Conservation (phyloP, 2,113 vertebrate genomes). For the Chiloscyllium plagiosum region DNA sequence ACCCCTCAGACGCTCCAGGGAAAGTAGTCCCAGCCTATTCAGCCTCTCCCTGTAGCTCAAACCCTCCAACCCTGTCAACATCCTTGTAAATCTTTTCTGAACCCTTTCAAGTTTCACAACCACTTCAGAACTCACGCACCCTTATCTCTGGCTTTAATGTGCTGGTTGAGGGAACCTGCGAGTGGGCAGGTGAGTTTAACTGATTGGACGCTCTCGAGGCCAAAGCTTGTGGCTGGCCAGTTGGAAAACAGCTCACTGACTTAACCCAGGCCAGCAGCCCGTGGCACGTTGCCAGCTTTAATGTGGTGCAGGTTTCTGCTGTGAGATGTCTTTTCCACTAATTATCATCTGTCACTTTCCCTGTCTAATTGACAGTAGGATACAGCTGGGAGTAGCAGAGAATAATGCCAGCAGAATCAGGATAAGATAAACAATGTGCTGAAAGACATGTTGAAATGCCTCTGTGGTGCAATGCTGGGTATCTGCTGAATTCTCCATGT, state of each 20-base stretch:
- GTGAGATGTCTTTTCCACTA: constrained; percentile 13
- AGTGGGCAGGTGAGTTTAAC: neutral
- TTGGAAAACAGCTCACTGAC: neutral
- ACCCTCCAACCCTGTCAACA: no score
- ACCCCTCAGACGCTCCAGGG: no score
- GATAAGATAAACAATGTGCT: constrained; percentile 4
- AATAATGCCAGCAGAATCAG: constrained; percentile 2
- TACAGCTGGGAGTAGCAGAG: constrained; percentile 22
- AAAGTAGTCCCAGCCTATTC: no score
- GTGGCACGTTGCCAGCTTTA: neutral
- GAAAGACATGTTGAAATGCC: neutral
- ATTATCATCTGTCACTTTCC: constrained; percentile 30
- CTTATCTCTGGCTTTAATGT: neutral
- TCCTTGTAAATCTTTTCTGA: no score
- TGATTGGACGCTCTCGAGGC: neutral
- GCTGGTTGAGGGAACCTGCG: neutral
- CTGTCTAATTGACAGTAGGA: constrained; percentile 32
- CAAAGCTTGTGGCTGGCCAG: neutral
- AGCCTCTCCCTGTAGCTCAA: no score
- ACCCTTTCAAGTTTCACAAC: no score
- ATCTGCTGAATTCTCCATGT: neutral
- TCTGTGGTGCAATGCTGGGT: neutral
- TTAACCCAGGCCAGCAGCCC: neutral
- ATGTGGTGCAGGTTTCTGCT: neutral
- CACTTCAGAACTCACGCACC: neutral